Base-by-base conservation (phyloP, 2,797 vertebrate species). In the Onychomys arenicola region DNA sequence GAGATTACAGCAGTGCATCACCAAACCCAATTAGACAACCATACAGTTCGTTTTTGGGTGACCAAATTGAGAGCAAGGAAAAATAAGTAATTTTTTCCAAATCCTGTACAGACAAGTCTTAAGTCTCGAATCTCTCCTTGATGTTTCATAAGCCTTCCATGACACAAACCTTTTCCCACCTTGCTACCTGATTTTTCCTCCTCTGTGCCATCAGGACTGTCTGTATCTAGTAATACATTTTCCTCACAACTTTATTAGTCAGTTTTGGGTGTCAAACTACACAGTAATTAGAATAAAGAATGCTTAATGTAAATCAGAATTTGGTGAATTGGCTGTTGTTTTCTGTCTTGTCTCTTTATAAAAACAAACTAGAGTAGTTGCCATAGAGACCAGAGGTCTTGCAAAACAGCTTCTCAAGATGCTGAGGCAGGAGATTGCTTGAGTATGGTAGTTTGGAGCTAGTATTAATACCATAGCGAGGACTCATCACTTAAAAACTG, bases 281-380 rank as follows among this genome's bases (percentile, higher is more conserved):
- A 32, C 2, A n/a, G 69, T 13, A 16, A 19, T 40, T 12, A 27
- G 55, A 65, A 49, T 29, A n/a, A 83, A 59, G 40, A 55, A 25
- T 17, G 4, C 43, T 71, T 40, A 2, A 2, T 34, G 2, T 4
- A 32, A 46, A 92, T 63, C 69, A 27, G 16, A 27, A 16, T 65
- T 67, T 43, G 0, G 6, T 6, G 0, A 11, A 19, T 17, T n/a
- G 83, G 13, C 88, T 69, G 12, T 73, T 59, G 12, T 73, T 59
- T 16, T 0, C 0, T 80, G 3, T 29, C 32, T 25, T 16, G 1
- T 75, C 34, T 19, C 32, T n/a, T 0, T 63, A 32, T 29, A n/a
- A 88, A 14, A 67, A 9, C 23, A 3, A n/a, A 34, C 2, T 29
- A 8, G 55, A 25, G 16, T 5, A 3, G 17, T 76, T 12, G 13